These are phyloP conservation scores for Megalurothrips usitatus DNA, from an alignment of 2,888 invertebrate species.

Conservation along the genomic window DNA sequence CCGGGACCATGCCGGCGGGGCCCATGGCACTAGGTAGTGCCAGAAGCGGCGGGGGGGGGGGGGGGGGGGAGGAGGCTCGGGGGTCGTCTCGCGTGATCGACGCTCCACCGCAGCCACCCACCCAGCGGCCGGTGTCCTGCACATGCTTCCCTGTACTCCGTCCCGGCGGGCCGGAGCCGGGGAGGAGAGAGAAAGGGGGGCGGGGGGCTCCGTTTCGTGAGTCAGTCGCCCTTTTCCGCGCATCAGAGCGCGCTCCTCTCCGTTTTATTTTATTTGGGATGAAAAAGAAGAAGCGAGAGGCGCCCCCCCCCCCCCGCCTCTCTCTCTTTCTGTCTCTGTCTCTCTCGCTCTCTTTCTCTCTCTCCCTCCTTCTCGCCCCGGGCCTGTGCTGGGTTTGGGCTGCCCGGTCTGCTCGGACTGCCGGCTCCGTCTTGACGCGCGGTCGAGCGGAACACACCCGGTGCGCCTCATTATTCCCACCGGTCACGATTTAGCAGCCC, in stretches of 20 bases:
- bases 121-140: no score
- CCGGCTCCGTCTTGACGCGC: no score
- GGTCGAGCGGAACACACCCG: neutral
- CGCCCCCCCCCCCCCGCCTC: neutral
- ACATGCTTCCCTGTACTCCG: no score
- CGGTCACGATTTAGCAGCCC: neutral
- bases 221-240: neutral
- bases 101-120: no score
- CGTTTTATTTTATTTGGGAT: slow-evolving; percentile 1
- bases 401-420: neutral
- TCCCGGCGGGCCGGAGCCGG: neutral
- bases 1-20: no score
- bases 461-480: neutral
- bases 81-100: no score
- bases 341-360: neutral
- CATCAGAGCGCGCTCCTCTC: no score
- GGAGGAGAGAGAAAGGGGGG: neutral
- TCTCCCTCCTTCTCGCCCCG: neutral
- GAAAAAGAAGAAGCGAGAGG: neutral
- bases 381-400: neutral
- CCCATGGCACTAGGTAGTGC: no score
- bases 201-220: neutral
- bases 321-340: neutral
- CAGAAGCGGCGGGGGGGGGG: no score
- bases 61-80: no score